Evolutionary conservation across 2,113 vertebrate genomes (phyloP).

Genomic region (Mugil cephalus): DNA sequence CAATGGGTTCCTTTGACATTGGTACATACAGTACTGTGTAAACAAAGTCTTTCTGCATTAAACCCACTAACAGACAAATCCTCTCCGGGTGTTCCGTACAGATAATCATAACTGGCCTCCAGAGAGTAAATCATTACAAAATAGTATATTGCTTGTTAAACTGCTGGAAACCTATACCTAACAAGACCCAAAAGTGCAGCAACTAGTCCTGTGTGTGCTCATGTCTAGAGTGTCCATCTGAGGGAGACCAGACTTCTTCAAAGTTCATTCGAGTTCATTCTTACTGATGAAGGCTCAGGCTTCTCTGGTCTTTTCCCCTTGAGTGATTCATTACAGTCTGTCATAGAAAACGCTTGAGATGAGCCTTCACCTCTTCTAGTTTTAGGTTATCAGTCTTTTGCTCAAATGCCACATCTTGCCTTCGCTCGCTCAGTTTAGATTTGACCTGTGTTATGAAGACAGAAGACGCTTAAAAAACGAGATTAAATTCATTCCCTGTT

Average conservation of each 20-base stretch:
- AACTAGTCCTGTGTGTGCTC: neutral
- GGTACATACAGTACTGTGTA: neutral
- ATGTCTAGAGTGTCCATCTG: neutral
- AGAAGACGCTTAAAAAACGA: neutral
- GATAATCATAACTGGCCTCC: neutral
- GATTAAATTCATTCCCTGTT: too few species aligned
- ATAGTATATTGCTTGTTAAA: too few species aligned
- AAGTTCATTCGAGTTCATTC: slow-evolving; percentile 21
- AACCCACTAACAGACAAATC: slow-evolving; percentile 14
- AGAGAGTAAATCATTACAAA: neutral
- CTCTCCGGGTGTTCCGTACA: neutral
- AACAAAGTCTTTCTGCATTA: neutral
- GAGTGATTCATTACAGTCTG: slow-evolving; percentile 16
- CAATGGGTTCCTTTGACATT: neutral
- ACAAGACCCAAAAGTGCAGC: too few species aligned
- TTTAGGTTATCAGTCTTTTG: neutral
- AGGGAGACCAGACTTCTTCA: slow-evolving; percentile 7
- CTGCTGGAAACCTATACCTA: too few species aligned
- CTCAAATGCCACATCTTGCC: neutral
- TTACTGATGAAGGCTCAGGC: slow-evolving; percentile 10
- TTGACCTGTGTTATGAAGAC: neutral
- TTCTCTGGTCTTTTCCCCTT: neutral
- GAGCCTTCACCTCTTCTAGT: slow-evolving; percentile 14
- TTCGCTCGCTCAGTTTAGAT: neutral
- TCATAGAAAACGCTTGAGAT: neutral